Base-by-base conservation (phyloP, 2,888 invertebrate species). In the Calameuta pallipes region DNA sequence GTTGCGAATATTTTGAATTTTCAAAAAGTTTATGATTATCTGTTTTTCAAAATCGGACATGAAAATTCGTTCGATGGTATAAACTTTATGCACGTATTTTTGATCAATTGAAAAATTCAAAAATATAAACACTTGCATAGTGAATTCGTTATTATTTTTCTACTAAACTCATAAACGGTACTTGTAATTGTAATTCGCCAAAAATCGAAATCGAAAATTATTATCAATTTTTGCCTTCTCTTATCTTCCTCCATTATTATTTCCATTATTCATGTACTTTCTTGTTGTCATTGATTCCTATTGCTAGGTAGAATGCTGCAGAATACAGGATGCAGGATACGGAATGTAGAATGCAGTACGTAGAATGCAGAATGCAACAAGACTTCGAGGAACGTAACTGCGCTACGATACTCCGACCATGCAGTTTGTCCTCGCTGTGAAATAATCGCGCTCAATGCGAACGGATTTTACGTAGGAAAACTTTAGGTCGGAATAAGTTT, bases 261-360 rank as follows among this genome's bases (percentile, higher is more conserved):
- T 9, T 1, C 9, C 9, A 9, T 23, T 56, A 56, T 23, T 15
- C 56, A 9, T 56, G 9, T 23, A 9, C 6, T 56, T 56, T 56
- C 56, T 23, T 15, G 2, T 23, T 56, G 56, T 56, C 56, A 56
- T 56, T 56, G 56, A 56, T 56, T 23, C 6, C 1, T 23, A 15
- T 9, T 56, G 23, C 56, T 2, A 1, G 56, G 0, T 56, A 56
- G 78, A 78, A 79, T 75, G 80, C 77, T 71, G 31, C 41, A 77
- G 80, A 79, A 81, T 79, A 81, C 81, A 77, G 80, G 75, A 82
- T 79, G 80, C 80, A 81, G 77, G 78, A 79, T 75, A 79, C 69
- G 79, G 56, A 56, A 71, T 31, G 71, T 31, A 71, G 71, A 71
- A 71, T 71, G 31, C 56, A 69, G 76, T 33, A 80, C 78, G 33